Evolutionary conservation across 2,113 vertebrate species (phyloP).

Genomic region (Neolamprologus devosi): DNA sequence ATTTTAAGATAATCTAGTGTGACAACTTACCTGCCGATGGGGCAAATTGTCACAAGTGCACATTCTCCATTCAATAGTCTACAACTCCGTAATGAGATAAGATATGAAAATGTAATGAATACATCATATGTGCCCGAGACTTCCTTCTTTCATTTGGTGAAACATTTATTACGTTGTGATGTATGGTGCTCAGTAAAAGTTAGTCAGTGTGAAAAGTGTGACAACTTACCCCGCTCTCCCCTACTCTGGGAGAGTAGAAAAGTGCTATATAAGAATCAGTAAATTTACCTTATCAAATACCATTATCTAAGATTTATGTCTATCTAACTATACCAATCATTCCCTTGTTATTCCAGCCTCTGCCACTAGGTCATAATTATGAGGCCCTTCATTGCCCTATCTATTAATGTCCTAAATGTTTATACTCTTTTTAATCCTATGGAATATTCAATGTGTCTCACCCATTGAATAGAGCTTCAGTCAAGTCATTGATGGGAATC

Average conservation of each 20-base stretch:
- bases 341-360: background rate
- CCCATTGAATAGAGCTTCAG: fast-evolving
- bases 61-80: no score
- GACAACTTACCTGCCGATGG: no score
- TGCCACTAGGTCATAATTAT: background rate
- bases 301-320: fast-evolving
- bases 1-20: no score
- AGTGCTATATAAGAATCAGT: background rate
- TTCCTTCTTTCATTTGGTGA: no score
- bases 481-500: background rate
- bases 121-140: no score
- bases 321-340: fast-evolving
- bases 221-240: no score
- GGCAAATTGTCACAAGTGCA: no score
- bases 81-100: no score
- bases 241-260: fast-evolving
- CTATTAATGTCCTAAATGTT: background rate
- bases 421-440: background rate
- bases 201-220: no score
- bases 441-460: background rate
- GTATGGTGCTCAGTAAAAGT: no score
- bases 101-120: no score
- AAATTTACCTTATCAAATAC: background rate
- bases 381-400: background rate
- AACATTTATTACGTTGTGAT: no score